Conservation (phyloP, 2,113 vertebrate species). For the Turnix velox region DNA sequence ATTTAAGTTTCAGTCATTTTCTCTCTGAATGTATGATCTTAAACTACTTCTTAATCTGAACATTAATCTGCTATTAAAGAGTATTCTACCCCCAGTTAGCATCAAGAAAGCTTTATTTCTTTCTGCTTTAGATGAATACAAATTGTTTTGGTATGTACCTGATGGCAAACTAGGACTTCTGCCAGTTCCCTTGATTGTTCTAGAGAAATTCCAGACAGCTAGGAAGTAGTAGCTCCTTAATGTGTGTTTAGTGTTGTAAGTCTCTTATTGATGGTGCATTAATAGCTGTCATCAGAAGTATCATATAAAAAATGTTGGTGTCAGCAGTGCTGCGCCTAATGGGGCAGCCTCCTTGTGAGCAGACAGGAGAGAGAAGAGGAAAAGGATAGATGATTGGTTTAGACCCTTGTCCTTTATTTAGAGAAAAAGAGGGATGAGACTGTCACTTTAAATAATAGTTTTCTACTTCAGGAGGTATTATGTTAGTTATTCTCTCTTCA, state of each 20-base stretch:
- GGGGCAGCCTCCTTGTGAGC: conserved; percentile 17
- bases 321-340: conserved; percentile 42
- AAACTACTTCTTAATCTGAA: conserved; percentile 32
- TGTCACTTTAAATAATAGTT: conserved; percentile 56
- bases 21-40: neutral
- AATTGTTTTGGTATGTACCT: conserved; percentile 3
- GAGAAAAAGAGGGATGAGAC: conserved; percentile 39
- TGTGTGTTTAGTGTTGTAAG: conserved; percentile 40
- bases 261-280: conserved; percentile 38
- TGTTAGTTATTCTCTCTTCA: conserved; percentile 32
- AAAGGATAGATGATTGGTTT: conserved; percentile 20
- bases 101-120: neutral
- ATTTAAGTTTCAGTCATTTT: conserved; percentile 7
- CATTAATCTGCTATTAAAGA: neutral
- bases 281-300: conserved; percentile 48
- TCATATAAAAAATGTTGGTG: conserved; percentile 14
- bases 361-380: conserved; percentile 22
- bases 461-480: conserved; percentile 30
- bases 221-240: conserved; percentile 35
- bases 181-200: conserved; percentile 30
- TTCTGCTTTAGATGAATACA: neutral
- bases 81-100: neutral
- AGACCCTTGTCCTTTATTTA: conserved; percentile 46
- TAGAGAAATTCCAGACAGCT: conserved; percentile 33
- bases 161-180: conserved; percentile 25